Conservation (phyloP, 2,797 vertebrate species). For the Thalassophryne amazonica region DNA sequence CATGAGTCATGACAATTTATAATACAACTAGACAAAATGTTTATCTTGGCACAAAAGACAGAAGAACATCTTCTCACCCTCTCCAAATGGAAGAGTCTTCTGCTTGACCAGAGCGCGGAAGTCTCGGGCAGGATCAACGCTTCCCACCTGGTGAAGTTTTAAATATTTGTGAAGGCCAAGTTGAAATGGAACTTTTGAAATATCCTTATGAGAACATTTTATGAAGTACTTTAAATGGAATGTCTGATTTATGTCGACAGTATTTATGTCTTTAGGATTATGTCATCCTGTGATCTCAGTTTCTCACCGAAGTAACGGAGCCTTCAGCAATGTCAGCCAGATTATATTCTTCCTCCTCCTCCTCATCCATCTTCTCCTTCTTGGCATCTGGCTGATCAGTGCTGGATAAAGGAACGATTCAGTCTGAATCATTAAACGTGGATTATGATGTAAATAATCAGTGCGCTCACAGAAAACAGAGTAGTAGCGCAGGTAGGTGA, state of each 20-base stretch:
- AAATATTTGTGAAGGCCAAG: background rate
- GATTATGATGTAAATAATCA: too few relatives aligned
- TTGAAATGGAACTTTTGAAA: conserved; percentile 5
- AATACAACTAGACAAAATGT: background rate
- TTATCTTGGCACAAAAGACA: background rate
- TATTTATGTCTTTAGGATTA: background rate
- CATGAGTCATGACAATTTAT: conserved; percentile 13
- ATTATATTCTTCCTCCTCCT: conserved; percentile 81
- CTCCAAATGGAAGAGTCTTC: conserved; percentile 83
- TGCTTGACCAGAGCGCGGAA: conserved; percentile 82
- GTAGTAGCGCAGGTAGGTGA: too few relatives aligned
- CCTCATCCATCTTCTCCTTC: conserved; percentile 80
- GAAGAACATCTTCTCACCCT: conserved; percentile 77
- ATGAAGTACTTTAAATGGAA: background rate
- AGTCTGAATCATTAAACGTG: too few relatives aligned
- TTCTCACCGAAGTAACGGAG: conserved; percentile 84
- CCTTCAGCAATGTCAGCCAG: conserved; percentile 83
- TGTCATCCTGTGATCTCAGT: background rate
- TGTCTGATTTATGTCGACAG: background rate
- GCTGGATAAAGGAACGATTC: conserved; percentile 69
- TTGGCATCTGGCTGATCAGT: conserved; percentile 77
- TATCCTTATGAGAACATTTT: background rate
- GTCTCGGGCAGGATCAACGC: conserved; percentile 87
- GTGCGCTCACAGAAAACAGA: too few relatives aligned
- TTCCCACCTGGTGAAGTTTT: conserved; percentile 86